Conservation (phyloP, 2,113 vertebrate species). For the Oreocharis arfaki region DNA sequence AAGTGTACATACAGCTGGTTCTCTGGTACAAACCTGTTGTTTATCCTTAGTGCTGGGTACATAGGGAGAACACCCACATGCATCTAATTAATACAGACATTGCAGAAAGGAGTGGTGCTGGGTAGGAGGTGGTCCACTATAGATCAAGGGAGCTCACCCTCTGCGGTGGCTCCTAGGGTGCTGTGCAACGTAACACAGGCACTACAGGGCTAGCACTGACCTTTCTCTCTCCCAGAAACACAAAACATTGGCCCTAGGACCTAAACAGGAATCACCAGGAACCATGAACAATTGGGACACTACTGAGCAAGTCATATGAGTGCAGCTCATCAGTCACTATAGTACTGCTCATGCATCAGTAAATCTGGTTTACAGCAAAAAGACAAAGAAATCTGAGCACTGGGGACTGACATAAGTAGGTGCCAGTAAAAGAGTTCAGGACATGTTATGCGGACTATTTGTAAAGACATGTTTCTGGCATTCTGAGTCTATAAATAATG, state of each 20-base stretch:
- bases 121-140: not conserved
- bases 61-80: not conserved
- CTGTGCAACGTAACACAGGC: not conserved
- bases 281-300: not conserved
- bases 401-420: not conserved
- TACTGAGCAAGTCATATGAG: not conserved
- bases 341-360: not conserved
- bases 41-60: not conserved
- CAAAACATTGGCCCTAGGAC: not conserved
- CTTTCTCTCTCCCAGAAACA: not conserved
- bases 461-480: not conserved
- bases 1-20: not conserved
- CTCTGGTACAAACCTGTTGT: not conserved
- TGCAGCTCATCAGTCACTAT: not conserved
- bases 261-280: not conserved
- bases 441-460: not conserved
- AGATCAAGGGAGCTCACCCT: not conserved
- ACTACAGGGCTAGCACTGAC: not conserved
- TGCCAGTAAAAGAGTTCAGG: not conserved
- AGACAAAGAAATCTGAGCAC: not conserved
- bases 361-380: not conserved
- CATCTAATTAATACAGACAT: not conserved
- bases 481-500: slow-evolving; percentile 45
- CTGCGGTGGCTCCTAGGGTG: not conserved
- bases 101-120: not conserved